These are phyloP conservation scores for Tetranychus truncatus DNA, from an alignment of 2,888 invertebrate species.

Conservation along the genomic window DNA sequence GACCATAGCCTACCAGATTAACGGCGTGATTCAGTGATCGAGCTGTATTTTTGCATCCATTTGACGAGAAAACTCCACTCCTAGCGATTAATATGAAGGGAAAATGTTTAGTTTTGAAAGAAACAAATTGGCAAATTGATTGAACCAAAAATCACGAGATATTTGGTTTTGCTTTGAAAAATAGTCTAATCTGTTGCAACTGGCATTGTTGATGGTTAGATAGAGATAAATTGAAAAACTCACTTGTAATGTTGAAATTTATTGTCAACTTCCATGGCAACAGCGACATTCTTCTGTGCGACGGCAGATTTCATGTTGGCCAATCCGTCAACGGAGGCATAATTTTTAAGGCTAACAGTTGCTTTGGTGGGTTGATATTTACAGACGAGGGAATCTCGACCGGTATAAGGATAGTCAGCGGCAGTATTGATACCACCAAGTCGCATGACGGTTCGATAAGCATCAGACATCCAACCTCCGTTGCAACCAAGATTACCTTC, in stretches of 20 bases:
- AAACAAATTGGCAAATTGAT: not conserved
- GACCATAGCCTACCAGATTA: constrained; percentile 6
- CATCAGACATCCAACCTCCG: constrained; percentile 44
- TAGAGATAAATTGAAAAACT: not conserved
- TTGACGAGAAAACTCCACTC: not conserved
- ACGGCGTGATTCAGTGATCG: constrained; percentile 1
- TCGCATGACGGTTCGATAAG: constrained; percentile 41
- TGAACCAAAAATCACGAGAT: not conserved
- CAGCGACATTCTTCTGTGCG: not conserved
- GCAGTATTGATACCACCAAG: constrained; percentile 46
- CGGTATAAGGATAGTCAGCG: constrained; percentile 30
- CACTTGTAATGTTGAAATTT: constrained; percentile 46
- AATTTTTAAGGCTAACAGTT: constrained; percentile 29
- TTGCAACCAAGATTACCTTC: constrained; percentile 69
- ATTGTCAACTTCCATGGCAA: constrained; percentile 39
- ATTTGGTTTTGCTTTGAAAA: too few species aligned
- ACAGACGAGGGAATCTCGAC: not conserved
- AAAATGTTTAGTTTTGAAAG: too few species aligned
- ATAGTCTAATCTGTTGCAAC: too few species aligned
- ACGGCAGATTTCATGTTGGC: not conserved
- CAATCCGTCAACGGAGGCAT: not conserved
- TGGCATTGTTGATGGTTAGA: constrained; percentile 36
- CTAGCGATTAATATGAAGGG: not conserved
- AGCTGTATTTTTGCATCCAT: constrained; percentile 31
- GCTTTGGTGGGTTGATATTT: not conserved